phyloP scores from a whole-genome alignment of 2,888 invertebrate genomes.

The Agrotis segetum region DNA sequence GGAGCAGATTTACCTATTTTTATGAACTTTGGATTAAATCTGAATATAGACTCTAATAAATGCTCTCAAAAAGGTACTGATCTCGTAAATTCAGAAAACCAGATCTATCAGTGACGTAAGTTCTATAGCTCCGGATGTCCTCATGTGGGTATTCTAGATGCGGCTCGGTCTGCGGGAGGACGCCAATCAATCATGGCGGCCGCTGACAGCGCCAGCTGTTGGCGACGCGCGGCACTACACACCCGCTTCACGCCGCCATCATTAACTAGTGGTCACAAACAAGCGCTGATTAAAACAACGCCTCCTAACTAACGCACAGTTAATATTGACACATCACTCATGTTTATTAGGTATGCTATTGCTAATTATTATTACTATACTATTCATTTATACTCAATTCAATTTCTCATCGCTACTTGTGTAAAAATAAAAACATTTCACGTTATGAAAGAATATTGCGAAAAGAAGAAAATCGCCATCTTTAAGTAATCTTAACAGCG shows the following conservation, averaged over 20 bases:
- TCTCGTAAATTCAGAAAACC: background rate
- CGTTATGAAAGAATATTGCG: conserved; percentile 1
- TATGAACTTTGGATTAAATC: background rate
- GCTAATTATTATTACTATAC: conserved; percentile 8
- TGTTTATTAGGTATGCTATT: conserved; percentile 16
- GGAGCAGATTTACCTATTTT: background rate
- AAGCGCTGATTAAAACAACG: conserved; percentile 63
- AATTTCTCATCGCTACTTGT: background rate
- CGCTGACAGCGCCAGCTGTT: conserved; percentile 69
- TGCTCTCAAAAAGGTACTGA: background rate
- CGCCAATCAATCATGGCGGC: conserved; percentile 73
- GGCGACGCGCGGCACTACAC: conserved; percentile 34
- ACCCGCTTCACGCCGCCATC: conserved; percentile 48
- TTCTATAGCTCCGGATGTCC: conserved; percentile 41
- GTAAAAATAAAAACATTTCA: conserved; percentile 21
- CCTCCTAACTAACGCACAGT: conserved; percentile 42
- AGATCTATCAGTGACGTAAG: conserved; percentile 35
- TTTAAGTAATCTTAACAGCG: conserved; percentile 27
- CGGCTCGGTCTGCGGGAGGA: conserved; percentile 62
- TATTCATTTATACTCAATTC: background rate
- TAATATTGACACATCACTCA: conserved; percentile 26
- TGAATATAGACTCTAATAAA: background rate
- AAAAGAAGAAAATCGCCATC: conserved; percentile 21
- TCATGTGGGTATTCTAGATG: conserved; percentile 49
- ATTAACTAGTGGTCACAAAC: conserved; percentile 64